phyloP scores from a whole-genome alignment of 2,113 vertebrate species.

The Salvelinus sp. region DNA sequence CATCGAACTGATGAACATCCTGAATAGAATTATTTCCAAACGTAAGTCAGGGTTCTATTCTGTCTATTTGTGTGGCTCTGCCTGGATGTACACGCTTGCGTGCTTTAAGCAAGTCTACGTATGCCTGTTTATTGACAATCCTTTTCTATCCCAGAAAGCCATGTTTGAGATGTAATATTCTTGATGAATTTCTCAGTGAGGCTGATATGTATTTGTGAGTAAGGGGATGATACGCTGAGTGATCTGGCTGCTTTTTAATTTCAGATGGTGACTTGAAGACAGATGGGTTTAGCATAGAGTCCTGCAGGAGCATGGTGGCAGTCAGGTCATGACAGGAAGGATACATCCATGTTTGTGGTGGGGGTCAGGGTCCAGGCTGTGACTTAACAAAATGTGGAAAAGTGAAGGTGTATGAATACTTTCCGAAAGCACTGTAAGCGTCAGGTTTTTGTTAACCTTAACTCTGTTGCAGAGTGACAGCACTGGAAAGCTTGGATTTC shows the following conservation, averaged over 20 bases:
- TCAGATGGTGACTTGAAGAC: constrained; percentile 84
- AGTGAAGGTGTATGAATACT: too few relatives aligned
- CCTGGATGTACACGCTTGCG: neutral
- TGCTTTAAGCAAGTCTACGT: too few relatives aligned
- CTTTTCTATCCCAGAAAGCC: too few relatives aligned
- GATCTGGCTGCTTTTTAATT: constrained; percentile 3
- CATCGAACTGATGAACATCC: constrained; percentile 85
- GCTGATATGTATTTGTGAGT: too few relatives aligned
- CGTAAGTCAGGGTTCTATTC: constrained; percentile 72
- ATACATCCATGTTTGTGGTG: neutral
- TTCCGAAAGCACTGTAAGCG: too few relatives aligned
- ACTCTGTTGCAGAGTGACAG: constrained; percentile 76
- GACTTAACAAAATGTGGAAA: neutral
- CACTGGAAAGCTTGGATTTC: constrained; percentile 89
- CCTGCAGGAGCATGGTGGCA: constrained; percentile 92
- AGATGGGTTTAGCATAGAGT: constrained; percentile 88
- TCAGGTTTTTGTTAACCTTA: constrained; percentile 48
- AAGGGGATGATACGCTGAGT: too few relatives aligned
- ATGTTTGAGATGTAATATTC: too few relatives aligned
- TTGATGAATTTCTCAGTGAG: too few relatives aligned
- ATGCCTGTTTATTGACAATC: too few relatives aligned
- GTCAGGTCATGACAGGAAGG: constrained; percentile 46
- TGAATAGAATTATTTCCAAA: constrained; percentile 87
- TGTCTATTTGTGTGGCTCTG: neutral
- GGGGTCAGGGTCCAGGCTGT: neutral